A percentile compares a stretch with the other conserved stretches of the same genome.
These are phyloP conservation scores for Remorina albescens DNA, from an alignment of 2,797 vertebrate species.

Conservation along the genomic window DNA sequence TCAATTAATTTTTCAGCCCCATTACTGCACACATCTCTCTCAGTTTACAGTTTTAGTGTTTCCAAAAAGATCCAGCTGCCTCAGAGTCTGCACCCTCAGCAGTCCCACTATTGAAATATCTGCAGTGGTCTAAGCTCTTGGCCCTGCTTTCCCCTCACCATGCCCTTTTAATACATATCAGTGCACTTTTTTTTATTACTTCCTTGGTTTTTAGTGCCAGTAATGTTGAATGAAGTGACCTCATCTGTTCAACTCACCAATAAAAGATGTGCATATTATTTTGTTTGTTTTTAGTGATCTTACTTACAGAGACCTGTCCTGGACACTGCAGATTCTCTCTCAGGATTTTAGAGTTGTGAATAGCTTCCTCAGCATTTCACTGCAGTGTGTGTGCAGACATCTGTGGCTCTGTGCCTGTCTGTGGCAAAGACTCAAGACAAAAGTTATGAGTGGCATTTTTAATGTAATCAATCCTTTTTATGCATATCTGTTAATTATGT, in stretches of 20 bases:
- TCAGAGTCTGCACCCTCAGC: conserved; percentile 66
- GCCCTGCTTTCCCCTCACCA: conserved; percentile 22
- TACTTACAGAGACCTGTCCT: conserved; percentile 24
- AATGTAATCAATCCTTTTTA: not conserved
- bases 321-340: conserved; percentile 65
- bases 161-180: conserved; percentile 24
- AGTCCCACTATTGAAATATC: conserved; percentile 40
- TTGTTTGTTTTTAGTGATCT: conserved; percentile 18
- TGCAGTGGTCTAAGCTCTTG: conserved; percentile 52
- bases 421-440: conserved; percentile 18
- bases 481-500: conserved; percentile 3
- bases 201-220: conserved; percentile 7
- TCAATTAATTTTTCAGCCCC: too few species aligned
- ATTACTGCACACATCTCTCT: conserved; percentile 22
- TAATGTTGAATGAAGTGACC: conserved; percentile 3
- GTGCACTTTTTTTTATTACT: not conserved
- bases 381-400: conserved; percentile 48
- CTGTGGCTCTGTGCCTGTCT: conserved; percentile 27
- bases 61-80: conserved; percentile 26
- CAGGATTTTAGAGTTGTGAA: conserved; percentile 45
- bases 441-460: conserved; percentile 4
- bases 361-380: conserved; percentile 62
- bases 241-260: not conserved
- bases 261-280: not conserved
- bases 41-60: conserved; percentile 34